Evolutionary conservation across 1,140 invertebrate species (phyloP), one percentile per base, ranked within the genome.

Genomic region (Megalonaias nervosa): DNA sequence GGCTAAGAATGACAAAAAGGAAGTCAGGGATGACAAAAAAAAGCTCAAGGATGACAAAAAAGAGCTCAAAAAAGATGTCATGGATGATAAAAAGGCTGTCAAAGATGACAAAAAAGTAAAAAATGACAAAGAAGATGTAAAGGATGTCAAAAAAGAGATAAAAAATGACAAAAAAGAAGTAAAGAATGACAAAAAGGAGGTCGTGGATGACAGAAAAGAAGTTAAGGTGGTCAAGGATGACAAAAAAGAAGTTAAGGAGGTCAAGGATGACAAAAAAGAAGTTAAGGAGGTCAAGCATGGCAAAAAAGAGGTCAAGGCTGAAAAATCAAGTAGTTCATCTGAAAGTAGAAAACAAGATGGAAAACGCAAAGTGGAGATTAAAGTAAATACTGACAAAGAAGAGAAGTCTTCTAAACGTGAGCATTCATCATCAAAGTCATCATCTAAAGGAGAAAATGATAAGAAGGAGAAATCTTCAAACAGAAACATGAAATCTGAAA

Each of bases 11-110:
- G 64, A 55, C 48, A 56, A 26, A 74, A 56, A 64, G 64, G 58
- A 74, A 74, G 64, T 48, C 48, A 74, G n/a, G 56, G 64, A 67
- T 62, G 56, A 64, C 64, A 62, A 73, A 48, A 69, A 69, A 69
- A 71, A 57, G 57, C n/a, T 16, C 26, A 26, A 55, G 55, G 21
- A 48, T 38, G 31, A 58, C 14, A n/a, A 71, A 55, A 71, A 58
- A 71, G 31, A 71, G 57, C 57, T 55, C 23, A 72, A 71, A 77
- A 48, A 67, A 21, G 14, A 62, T 72, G 55, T 72, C 57, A 38
- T 61, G 72, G 21, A 77, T 15, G 23, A 2, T 65, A 31, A 67
- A 60, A 55, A 38, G 61, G 55, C n/a, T n/a, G n/a, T n/a, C n/a
- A n/a, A n/a, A n/a, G n/a, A 60, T 21, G 62, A 31, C 67, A 48